phyloP scores from a whole-genome alignment of 2,113 vertebrate species.

The Pristiophorus japonicus region DNA sequence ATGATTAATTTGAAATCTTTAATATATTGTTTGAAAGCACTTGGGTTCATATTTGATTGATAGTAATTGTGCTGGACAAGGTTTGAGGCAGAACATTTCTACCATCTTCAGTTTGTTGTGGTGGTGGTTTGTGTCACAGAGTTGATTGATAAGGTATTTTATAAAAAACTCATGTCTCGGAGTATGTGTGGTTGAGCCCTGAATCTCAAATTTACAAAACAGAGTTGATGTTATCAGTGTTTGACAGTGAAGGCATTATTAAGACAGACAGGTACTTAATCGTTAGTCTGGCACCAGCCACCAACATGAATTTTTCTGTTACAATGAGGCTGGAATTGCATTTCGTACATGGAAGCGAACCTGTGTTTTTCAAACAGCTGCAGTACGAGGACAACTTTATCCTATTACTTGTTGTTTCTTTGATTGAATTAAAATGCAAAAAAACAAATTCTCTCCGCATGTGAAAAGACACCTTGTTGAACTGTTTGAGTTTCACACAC shows the following conservation, averaged over 20 bases:
- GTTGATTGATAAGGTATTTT: slow-evolving; percentile 22
- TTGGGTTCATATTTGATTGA: neutral
- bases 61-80: slow-evolving; percentile 23
- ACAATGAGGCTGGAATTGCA: neutral
- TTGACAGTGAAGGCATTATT: slow-evolving; percentile 14
- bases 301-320: neutral
- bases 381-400: neutral
- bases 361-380: neutral
- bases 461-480: neutral
- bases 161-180: neutral
- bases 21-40: neutral
- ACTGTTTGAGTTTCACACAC: neutral
- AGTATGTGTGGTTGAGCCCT: neutral
- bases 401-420: neutral
- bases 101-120: neutral
- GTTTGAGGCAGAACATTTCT: neutral
- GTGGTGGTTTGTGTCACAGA: neutral
- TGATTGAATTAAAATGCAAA: neutral
- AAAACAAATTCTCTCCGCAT: neutral
- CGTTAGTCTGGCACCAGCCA: neutral
- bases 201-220: slow-evolving; percentile 27
- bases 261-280: slow-evolving; percentile 26
- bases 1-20: neutral
- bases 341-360: neutral
- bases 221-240: slow-evolving; percentile 1